Base-by-base conservation (phyloP, 2,113 vertebrate species). In the Nyctibius bracteatus region DNA sequence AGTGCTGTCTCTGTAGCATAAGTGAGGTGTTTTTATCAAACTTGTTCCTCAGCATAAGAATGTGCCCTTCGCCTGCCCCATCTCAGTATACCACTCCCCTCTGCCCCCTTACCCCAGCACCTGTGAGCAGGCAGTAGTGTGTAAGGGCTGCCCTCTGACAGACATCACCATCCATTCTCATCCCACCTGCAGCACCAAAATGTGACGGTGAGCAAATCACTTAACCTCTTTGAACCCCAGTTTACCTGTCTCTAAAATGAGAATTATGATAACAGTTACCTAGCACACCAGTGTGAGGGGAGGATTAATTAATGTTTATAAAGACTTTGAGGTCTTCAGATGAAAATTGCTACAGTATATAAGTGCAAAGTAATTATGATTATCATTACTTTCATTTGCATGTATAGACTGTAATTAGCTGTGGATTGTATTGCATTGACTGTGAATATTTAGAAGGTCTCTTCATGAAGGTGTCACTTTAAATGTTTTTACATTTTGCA, bases 341-440 rank as follows among this genome's bases (percentile, higher is more conserved):
- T 86, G 92, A 86, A 97, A 96, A 97, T 94, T 94, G 67, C 84
- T 93, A 66, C 52, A 74, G 93, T 94, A 77, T 88, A 41, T 94
- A 95, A 97, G 75, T 94, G 88, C 93, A 94, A 95, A 95, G 91
- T 94, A 96, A 97, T 97, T 96, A 96, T 93, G 96, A 97, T 97
- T 95, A 91, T 94, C 62, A 5, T 96, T 94, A 88, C 88, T 92
- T 94, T 94, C 86, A 96, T 96, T 95, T 94, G 89, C 93, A 95
- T 94, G 81, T 96, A 94, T 91, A 95, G 91, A 78, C 85, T 94
- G 91, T 96, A 97, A 97, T 97, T 97, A 97, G 93, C 89, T 81
- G 93, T 73, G 92, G 94, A 95, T 94, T 97, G 88, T 97, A 79
- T 95, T 94, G 91, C 86, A 91, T 57, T 82, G 94, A 93, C 88